These are phyloP conservation scores for Drosophila mimetica DNA, from an alignment of 2,888 invertebrate species.

Conservation along the genomic window DNA sequence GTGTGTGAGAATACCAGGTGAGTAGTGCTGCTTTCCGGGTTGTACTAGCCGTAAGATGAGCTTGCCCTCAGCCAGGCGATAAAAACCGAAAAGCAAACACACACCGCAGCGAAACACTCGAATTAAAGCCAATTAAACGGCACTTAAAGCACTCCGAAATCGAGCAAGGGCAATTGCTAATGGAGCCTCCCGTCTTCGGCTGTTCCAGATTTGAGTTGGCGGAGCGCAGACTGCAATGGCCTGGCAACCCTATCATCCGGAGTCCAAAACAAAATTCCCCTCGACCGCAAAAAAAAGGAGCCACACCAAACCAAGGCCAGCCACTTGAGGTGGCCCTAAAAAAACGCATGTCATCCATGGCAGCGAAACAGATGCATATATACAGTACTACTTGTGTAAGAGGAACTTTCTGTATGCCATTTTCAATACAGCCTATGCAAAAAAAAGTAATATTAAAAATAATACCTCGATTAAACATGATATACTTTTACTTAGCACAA, in stretches of 20 bases:
- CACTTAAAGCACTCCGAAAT: slow-evolving; percentile 28
- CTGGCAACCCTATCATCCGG: slow-evolving; percentile 28
- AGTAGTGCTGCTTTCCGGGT: slow-evolving; percentile 41
- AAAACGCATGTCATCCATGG: slow-evolving; percentile 65
- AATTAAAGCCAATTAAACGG: slow-evolving; percentile 49
- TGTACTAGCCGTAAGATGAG: slow-evolving; percentile 32
- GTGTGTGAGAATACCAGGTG: slow-evolving; percentile 21
- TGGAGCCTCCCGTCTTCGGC: background rate
- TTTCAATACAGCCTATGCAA: no score
- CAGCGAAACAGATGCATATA: slow-evolving; percentile 42
- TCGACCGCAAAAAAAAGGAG: slow-evolving; percentile 29
- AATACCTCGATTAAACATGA: no score
- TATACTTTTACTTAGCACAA: no score
- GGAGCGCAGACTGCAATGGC: background rate
- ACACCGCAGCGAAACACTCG: slow-evolving; percentile 21
- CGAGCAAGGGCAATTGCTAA: slow-evolving; percentile 57
- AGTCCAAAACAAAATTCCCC: slow-evolving; percentile 44
- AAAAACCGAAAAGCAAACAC: slow-evolving; percentile 8
- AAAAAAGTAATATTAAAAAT: no score
- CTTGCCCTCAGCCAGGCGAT: slow-evolving; percentile 23
- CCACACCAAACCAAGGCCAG: slow-evolving; percentile 64
- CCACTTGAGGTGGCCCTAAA: slow-evolving; percentile 68
- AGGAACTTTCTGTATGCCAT: background rate
- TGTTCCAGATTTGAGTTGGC: background rate
- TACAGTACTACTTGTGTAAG: background rate